These are phyloP conservation scores for Egretta garzetta DNA, from an alignment of 2,113 vertebrate species.

Conservation along the genomic window DNA sequence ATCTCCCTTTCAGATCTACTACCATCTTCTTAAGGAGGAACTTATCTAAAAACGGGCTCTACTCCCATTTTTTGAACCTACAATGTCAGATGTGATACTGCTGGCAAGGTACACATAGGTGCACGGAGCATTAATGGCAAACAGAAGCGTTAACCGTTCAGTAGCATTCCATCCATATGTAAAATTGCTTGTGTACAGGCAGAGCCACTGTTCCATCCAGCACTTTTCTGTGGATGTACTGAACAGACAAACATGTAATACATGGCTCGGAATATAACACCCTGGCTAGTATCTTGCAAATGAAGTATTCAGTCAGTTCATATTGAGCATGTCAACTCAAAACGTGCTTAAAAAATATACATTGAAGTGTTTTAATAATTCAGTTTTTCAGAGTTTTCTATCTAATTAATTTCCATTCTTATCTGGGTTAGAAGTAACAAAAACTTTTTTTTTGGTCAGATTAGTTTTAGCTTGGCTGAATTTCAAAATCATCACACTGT, in stretches of 20 bases:
- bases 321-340: neutral
- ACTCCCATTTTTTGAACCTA: neutral
- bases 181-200: neutral
- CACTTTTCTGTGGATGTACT: neutral
- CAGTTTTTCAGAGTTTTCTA: neutral
- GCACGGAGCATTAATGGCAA: neutral
- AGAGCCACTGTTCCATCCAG: neutral
- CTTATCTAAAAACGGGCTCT: neutral
- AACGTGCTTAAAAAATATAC: neutral
- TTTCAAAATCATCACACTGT: slow-evolving; percentile 7
- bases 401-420: neutral
- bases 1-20: neutral
- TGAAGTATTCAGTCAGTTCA: neutral
- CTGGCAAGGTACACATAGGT: neutral
- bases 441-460: neutral
- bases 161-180: neutral
- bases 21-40: neutral
- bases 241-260: neutral
- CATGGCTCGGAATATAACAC: neutral
- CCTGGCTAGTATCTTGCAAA: neutral
- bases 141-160: neutral
- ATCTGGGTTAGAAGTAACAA: neutral
- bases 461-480: neutral
- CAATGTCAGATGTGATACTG: neutral
- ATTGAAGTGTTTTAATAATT: neutral